These are phyloP conservation scores for Magallana nippona DNA, from an alignment of 2,888 invertebrate species.

Conservation along the genomic window DNA sequence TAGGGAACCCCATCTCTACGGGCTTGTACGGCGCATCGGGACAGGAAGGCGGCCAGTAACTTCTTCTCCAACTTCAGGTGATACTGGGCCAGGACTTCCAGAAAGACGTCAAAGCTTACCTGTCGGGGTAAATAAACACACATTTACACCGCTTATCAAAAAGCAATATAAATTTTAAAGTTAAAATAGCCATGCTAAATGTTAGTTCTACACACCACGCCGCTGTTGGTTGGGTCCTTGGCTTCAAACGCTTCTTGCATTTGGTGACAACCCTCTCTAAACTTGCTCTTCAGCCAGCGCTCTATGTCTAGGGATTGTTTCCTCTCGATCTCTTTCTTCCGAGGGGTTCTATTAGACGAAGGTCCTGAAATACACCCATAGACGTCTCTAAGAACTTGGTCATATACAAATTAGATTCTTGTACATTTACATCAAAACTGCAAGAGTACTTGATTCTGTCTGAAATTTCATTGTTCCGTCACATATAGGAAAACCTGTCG, in stretches of 20 bases:
- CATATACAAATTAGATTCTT: too few relatives aligned
- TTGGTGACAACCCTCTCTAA: slow-evolving; percentile 77
- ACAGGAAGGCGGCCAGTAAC: slow-evolving; percentile 77
- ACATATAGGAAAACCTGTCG: too few relatives aligned
- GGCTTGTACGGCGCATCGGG: slow-evolving; percentile 74
- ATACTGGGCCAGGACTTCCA: slow-evolving; percentile 71
- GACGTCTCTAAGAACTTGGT: too few relatives aligned
- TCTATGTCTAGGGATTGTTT: slow-evolving; percentile 77
- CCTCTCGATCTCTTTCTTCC: slow-evolving; percentile 74
- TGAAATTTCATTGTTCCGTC: too few relatives aligned
- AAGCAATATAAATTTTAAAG: too few relatives aligned
- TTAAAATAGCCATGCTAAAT: too few relatives aligned
- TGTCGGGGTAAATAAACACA: slow-evolving; percentile 43
- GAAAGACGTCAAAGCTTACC: slow-evolving; percentile 76
- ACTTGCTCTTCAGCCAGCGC: slow-evolving; percentile 79
- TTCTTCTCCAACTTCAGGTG: slow-evolving; percentile 76
- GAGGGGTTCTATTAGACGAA: slow-evolving; percentile 64
- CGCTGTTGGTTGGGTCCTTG: slow-evolving; percentile 70
- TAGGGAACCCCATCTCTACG: slow-evolving; percentile 75
- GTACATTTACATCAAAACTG: too few relatives aligned
- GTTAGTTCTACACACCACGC: slow-evolving; percentile 61
- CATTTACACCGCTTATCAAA: not conserved
- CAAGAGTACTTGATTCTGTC: too few relatives aligned
- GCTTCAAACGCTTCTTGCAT: slow-evolving; percentile 77
- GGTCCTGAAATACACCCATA: slow-evolving; percentile 41